These are phyloP conservation scores for Halichoerus grypus DNA, from an alignment of 2,113 vertebrate genomes.

Conservation along the genomic window DNA sequence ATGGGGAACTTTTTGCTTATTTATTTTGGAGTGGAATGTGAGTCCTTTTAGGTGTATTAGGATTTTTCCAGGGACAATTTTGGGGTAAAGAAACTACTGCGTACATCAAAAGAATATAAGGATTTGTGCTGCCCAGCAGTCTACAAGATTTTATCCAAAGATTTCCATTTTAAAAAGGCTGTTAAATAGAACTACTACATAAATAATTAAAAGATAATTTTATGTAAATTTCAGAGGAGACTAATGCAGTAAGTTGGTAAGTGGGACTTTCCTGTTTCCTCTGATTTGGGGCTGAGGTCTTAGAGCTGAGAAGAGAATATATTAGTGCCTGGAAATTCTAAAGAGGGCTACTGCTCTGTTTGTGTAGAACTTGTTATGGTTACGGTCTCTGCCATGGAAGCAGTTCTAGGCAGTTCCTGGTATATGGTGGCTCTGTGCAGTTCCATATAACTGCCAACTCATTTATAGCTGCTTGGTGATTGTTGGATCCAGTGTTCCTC, in stretches of 20 bases:
- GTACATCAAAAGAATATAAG: neutral
- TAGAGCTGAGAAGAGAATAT: slow-evolving; percentile 11
- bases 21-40: neutral
- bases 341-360: neutral
- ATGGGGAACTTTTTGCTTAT: neutral
- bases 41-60: neutral
- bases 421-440: neutral
- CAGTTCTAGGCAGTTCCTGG: neutral
- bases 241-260: neutral
- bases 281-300: neutral
- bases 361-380: neutral
- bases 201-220: neutral
- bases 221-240: slow-evolving; percentile 35
- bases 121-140: neutral
- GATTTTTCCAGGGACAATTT: slow-evolving; percentile 31
- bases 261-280: neutral
- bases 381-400: neutral
- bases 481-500: neutral
- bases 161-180: neutral
- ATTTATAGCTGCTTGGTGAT: neutral
- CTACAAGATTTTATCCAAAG: neutral
- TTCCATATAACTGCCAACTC: neutral
- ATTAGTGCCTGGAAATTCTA: neutral
- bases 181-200: neutral
- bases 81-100: slow-evolving; percentile 20